Evolutionary conservation across 1,140 invertebrate species (phyloP).

Genomic region (Drosophila persimilis): DNA sequence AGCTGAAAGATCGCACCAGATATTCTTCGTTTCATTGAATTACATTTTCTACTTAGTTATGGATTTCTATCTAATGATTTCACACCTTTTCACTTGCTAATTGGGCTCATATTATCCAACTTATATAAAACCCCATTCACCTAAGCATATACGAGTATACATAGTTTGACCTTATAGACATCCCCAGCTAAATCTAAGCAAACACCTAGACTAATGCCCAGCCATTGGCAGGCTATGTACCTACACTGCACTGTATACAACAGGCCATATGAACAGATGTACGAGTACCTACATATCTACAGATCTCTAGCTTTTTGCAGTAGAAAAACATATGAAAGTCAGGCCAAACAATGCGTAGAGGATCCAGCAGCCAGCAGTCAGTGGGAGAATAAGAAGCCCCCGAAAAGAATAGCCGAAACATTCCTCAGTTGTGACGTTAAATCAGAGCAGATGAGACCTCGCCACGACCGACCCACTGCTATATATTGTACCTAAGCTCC

Average conservation of each 20-base stretch:
- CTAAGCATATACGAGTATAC: conserved; percentile 8
- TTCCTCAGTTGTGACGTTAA: conserved; percentile 78
- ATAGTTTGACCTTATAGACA: conserved; percentile 60
- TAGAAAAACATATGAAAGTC: conserved; percentile 53
- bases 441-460: conserved; percentile 64
- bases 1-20: no score
- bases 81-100: no score
- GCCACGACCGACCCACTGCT: conserved; percentile 61
- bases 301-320: conserved; percentile 48
- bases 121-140: conserved; percentile 34
- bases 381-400: conserved; percentile 7
- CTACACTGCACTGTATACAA: conserved; percentile 8
- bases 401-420: conserved; percentile 45
- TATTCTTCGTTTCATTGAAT: no score
- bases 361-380: conserved; percentile 35
- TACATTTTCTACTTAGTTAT: no score
- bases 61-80: no score
- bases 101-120: not conserved
- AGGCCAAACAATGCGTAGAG: conserved; percentile 58
- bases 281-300: not conserved
- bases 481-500: conserved; percentile 44
- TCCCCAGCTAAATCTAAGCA: conserved; percentile 42
- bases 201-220: conserved; percentile 34
- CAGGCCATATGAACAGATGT: conserved; percentile 24
- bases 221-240: conserved; percentile 24